Conservation (phyloP, 2,797 vertebrate species). For the Presbytis comata region DNA sequence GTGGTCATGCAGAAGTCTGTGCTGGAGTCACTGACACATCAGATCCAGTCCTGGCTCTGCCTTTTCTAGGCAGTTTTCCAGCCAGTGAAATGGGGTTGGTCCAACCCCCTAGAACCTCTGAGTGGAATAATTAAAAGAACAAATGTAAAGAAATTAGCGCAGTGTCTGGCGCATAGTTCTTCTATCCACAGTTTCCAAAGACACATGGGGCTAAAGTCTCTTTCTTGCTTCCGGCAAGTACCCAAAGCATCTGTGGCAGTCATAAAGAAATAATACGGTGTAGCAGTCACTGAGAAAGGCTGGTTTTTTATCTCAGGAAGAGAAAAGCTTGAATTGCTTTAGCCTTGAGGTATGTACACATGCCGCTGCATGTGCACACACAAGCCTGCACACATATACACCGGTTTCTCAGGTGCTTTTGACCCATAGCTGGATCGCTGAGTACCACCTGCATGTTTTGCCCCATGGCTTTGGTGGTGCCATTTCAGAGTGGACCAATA, state of each 20-base stretch:
- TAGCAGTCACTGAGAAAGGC: not conserved
- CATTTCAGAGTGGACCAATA: not conserved
- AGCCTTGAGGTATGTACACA: not conserved
- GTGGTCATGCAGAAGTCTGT: not conserved
- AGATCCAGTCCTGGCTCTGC: not conserved
- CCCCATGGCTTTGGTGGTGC: not conserved
- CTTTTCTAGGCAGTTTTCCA: not conserved
- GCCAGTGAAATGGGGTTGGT: not conserved
- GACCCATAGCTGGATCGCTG: not conserved
- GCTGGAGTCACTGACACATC: not conserved
- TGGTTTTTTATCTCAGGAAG: not conserved
- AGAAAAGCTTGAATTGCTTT: not conserved
- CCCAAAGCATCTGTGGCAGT: not conserved
- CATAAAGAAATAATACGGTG: not conserved
- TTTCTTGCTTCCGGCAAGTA: not conserved
- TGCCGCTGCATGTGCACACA: fast-evolving
- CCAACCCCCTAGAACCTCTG: not conserved
- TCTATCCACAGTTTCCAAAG: not conserved
- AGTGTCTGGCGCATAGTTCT: not conserved
- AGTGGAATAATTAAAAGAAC: not conserved
- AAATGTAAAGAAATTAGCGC: not conserved
- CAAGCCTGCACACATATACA: fast-evolving
- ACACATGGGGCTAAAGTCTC: not conserved
- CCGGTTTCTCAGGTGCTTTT: not conserved
- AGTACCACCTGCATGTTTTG: not conserved